A percentile compares a stretch with the other conserved stretches of the same genome.
phyloP scores from a whole-genome alignment of 2,888 invertebrate genomes.

The Neelides folsomi region DNA sequence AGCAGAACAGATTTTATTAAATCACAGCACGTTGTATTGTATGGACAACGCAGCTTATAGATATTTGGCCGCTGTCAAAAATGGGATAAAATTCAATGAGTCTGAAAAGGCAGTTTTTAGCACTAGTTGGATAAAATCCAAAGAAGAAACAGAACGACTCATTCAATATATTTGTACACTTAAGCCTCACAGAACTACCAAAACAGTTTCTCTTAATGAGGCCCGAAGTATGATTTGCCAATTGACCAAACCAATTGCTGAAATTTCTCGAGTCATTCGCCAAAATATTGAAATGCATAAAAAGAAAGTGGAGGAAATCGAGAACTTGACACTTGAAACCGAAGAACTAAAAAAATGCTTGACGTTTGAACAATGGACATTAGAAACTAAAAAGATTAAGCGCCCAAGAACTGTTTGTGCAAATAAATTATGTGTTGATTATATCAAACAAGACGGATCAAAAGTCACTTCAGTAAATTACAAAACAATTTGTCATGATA shows the following conservation, averaged over 20 bases:
- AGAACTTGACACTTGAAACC: background rate
- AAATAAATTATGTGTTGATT: background rate
- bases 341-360: background rate
- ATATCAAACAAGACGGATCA: no score
- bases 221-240: conserved; percentile 10
- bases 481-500: conserved; percentile 10
- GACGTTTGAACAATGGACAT: background rate
- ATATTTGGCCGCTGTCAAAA: conserved; percentile 18
- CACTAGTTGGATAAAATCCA: conserved; percentile 16
- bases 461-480: no score
- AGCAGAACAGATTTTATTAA: conserved; percentile 6
- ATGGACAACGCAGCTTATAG: conserved; percentile 21
- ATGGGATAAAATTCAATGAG: conserved; percentile 9
- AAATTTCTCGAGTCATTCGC: conserved; percentile 11
- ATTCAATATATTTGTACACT: conserved; percentile 5
- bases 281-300: conserved; percentile 5
- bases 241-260: conserved; percentile 8
- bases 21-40: conserved; percentile 12
- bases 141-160: conserved; percentile 12
- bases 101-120: background rate
- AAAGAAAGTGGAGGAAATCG: conserved; percentile 4
- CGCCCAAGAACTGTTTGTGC: conserved; percentile 14
- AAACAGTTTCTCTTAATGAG: conserved; percentile 13
- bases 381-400: background rate
- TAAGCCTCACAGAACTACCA: conserved; percentile 9